Conservation (phyloP, 1,140 invertebrate species). For the Grapholita molesta region DNA sequence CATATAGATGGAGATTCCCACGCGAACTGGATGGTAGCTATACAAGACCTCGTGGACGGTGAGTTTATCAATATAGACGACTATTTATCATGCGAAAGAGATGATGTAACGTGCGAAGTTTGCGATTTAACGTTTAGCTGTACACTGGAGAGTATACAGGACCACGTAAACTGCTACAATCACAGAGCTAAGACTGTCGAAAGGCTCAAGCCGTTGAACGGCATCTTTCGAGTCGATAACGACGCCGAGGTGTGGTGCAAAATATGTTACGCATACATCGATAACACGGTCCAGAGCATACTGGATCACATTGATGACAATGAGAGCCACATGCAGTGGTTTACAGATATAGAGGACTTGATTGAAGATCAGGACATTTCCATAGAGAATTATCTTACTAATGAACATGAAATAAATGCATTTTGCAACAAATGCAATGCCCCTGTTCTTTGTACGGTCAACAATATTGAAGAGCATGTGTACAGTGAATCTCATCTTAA, state of each 20-base stretch:
- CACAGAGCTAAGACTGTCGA: slow-evolving; percentile 44
- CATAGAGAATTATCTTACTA: slow-evolving; percentile 43
- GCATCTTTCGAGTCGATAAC: slow-evolving; percentile 49
- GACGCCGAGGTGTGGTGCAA: slow-evolving; percentile 57
- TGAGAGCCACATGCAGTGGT: slow-evolving; percentile 48
- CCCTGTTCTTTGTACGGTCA: slow-evolving; percentile 37
- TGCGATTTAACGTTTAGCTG: slow-evolving; percentile 40
- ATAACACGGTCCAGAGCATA: slow-evolving; percentile 35
- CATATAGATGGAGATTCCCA: slow-evolving; percentile 52
- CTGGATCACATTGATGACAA: slow-evolving; percentile 53
- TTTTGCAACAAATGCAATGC: slow-evolving; percentile 53
- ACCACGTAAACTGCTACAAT: slow-evolving; percentile 45
- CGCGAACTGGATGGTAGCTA: slow-evolving; percentile 46
- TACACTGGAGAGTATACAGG: slow-evolving; percentile 44
- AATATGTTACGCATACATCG: slow-evolving; percentile 50
- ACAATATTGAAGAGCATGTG: slow-evolving; percentile 46
- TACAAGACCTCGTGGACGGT: slow-evolving; percentile 50
- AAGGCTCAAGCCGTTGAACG: slow-evolving; percentile 50
- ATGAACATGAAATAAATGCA: slow-evolving; percentile 50
- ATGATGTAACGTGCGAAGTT: slow-evolving; percentile 47
- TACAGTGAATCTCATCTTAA: slow-evolving; percentile 45
- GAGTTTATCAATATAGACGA: slow-evolving; percentile 48
- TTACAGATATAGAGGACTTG: slow-evolving; percentile 47
- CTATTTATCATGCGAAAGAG: slow-evolving; percentile 44
- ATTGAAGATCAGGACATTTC: slow-evolving; percentile 49